A percentile compares a stretch with the other conserved stretches of the same genome.
Evolutionary conservation across 2,113 vertebrate genomes (phyloP).

Genomic region (Pluvialis apricaria): DNA sequence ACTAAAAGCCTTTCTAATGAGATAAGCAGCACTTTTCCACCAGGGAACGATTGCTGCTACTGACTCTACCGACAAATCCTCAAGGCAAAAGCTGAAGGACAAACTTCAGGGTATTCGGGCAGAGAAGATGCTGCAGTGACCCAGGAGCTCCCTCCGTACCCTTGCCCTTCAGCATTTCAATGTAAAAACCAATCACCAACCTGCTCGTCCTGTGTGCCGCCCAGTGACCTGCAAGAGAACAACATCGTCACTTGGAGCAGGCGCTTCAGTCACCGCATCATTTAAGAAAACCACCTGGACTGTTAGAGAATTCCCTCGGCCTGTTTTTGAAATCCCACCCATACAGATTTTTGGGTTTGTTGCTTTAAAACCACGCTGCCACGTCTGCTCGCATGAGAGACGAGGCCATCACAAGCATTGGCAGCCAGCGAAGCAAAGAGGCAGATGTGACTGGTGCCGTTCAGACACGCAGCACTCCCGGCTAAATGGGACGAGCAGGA

Average conservation of each 20-base stretch:
- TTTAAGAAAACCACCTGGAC: neutral
- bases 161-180: neutral
- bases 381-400: neutral
- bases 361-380: neutral
- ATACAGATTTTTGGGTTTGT: neutral
- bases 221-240: slow-evolving; percentile 50
- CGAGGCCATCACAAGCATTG: fast-evolving
- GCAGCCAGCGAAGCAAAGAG: neutral
- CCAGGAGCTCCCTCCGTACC: neutral
- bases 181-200: neutral
- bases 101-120: fast-evolving
- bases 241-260: neutral
- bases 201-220: slow-evolving; percentile 15
- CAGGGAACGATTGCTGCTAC: fast-evolving
- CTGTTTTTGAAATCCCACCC: neutral
- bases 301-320: neutral
- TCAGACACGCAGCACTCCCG: fast-evolving
- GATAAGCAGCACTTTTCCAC: neutral
- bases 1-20: neutral
- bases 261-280: neutral
- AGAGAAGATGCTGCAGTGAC: neutral
- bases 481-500: neutral
- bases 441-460: fast-evolving
- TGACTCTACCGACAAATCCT: neutral
- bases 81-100: neutral